Percentiles rank a stretch among this genome's conserved stretches.
Conservation (phyloP, 2,888 invertebrate species). For the Eurytoma adleriae region DNA sequence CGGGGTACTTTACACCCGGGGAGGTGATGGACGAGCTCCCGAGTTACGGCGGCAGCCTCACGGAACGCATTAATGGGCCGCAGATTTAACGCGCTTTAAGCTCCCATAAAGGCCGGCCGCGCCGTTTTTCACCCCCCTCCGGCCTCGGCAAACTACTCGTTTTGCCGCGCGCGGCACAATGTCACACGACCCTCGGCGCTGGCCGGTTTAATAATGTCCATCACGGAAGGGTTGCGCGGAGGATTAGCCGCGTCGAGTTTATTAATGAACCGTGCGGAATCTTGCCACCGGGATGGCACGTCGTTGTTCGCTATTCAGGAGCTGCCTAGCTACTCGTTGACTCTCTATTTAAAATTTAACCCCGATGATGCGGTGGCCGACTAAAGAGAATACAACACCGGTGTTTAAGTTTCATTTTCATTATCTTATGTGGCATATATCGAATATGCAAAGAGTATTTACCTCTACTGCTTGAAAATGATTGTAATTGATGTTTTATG, state of each 20-base stretch:
- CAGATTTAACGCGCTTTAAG: conserved; percentile 74
- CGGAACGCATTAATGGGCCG: conserved; percentile 70
- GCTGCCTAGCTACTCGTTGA: no score
- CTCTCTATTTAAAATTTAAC: no score
- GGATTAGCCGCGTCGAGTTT: neutral
- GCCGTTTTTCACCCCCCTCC: conserved; percentile 4
- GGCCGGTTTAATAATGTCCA: conserved; percentile 12
- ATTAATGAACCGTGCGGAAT: neutral
- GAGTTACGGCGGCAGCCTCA: conserved; percentile 60
- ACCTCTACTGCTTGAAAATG: no score
- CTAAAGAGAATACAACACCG: no score
- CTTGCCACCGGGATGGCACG: no score
- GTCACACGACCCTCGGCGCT: conserved; percentile 8
- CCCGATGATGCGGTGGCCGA: no score
- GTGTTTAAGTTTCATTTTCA: no score
- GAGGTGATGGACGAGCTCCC: conserved; percentile 71
- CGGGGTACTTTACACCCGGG: conserved; percentile 58
- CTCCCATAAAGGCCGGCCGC: conserved; percentile 64
- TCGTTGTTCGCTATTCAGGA: no score
- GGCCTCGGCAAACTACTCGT: neutral
- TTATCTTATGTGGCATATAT: no score
- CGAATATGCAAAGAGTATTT: no score
- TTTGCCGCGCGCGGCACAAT: neutral
- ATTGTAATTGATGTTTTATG: no score
- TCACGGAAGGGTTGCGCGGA: conserved; percentile 5